Evolutionary conservation across 2,113 vertebrate genomes (phyloP).

Genomic region (Callorhinus ursinus): DNA sequence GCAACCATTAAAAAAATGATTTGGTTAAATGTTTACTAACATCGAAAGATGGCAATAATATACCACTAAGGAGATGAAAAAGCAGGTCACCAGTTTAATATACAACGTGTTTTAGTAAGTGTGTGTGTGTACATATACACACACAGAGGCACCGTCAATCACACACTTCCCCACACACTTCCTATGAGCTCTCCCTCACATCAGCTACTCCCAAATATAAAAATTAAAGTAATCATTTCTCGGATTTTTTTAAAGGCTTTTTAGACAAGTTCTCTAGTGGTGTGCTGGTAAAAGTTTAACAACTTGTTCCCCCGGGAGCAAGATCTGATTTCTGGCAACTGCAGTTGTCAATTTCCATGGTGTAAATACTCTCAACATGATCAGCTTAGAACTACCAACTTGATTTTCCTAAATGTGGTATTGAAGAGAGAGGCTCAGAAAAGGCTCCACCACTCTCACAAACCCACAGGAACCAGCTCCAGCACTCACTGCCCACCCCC

Average conservation of each 20-base stretch:
- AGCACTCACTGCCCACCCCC: background rate
- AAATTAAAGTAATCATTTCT: background rate
- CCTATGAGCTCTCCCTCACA: background rate
- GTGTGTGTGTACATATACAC: no score
- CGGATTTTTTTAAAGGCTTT: background rate
- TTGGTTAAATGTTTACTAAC: background rate
- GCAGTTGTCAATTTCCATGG: background rate
- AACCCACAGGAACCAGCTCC: background rate
- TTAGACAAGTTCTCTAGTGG: background rate
- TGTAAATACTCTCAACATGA: background rate
- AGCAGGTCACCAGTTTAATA: background rate
- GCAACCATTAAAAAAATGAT: background rate
- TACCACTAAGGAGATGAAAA: background rate
- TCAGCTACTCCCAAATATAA: background rate
- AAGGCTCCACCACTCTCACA: background rate
- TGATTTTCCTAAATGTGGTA: background rate
- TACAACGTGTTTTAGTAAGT: background rate
- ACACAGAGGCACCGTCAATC: background rate
- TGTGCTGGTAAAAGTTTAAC: background rate
- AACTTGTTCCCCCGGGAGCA: background rate
- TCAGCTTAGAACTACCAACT: background rate
- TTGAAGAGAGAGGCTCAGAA: background rate
- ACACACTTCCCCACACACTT: background rate
- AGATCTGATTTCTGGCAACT: background rate
- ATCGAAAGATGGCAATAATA: background rate